phyloP scores from a whole-genome alignment of 2,797 vertebrate genomes.

The Pampus argenteus region DNA sequence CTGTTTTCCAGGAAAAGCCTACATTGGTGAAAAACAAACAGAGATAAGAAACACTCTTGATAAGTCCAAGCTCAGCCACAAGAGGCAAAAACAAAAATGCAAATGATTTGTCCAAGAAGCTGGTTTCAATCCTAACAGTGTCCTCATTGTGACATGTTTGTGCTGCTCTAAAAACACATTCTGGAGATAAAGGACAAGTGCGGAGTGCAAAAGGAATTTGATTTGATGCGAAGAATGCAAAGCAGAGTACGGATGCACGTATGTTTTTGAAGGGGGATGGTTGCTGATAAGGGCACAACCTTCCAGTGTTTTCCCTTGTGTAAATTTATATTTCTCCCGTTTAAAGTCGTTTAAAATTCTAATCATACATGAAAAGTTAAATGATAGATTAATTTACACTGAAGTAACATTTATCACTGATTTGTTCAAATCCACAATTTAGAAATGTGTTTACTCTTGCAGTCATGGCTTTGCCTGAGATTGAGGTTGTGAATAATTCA shows the following conservation, averaged over 20 bases:
- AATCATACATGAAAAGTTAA: slow-evolving; percentile 13
- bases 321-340: slow-evolving; percentile 47
- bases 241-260: slow-evolving; percentile 81
- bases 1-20: slow-evolving; percentile 85
- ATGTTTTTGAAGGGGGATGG: slow-evolving; percentile 70
- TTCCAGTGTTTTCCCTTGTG: slow-evolving; percentile 71
- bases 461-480: slow-evolving; percentile 4
- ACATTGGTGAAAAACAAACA: slow-evolving; percentile 84
- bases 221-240: slow-evolving; percentile 85
- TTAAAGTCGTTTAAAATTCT: slow-evolving; percentile 24
- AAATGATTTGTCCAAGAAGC: slow-evolving; percentile 77
- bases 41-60: slow-evolving; percentile 81
- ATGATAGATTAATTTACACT: background rate
- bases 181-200: slow-evolving; percentile 87
- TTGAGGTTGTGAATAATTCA: slow-evolving; percentile 7
- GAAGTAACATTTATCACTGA: background rate
- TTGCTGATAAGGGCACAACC: slow-evolving; percentile 78
- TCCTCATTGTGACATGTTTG: slow-evolving; percentile 87
- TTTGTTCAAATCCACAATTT: background rate
- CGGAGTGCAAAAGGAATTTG: slow-evolving; percentile 85
- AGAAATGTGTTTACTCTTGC: background rate
- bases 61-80: slow-evolving; percentile 71
- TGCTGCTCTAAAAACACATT: slow-evolving; percentile 86
- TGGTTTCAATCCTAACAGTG: slow-evolving; percentile 70
- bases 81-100: slow-evolving; percentile 77